Evolutionary conservation across 2,888 invertebrate genomes (phyloP).

Genomic region (Cantharis flavilabris): DNA sequence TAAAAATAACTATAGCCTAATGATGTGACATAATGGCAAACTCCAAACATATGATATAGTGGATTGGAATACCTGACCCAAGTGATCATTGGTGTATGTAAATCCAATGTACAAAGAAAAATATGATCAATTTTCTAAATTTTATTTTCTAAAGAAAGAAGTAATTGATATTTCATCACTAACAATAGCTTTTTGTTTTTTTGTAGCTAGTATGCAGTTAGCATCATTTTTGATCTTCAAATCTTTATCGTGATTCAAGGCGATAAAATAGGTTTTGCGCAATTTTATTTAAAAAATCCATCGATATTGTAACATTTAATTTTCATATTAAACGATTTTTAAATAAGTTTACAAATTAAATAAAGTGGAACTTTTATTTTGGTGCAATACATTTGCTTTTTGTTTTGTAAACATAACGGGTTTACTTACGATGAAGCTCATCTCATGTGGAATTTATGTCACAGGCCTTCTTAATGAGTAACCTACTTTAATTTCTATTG

Average conservation of each 20-base stretch:
- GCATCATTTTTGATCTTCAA: not conserved
- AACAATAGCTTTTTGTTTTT: too few species aligned
- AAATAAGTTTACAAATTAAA: not conserved
- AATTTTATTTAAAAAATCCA: not conserved
- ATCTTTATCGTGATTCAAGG: too few species aligned
- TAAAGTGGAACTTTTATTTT: not conserved
- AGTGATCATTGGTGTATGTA: not conserved
- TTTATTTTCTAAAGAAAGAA: not conserved
- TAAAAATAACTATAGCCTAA: not conserved
- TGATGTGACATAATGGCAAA: not conserved
- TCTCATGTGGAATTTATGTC: not conserved
- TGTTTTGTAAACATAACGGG: not conserved
- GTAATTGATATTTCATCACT: too few species aligned
- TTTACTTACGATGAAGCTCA: not conserved
- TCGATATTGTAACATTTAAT: not conserved
- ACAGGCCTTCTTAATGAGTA: not conserved
- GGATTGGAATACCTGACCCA: not conserved
- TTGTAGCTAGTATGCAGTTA: not conserved
- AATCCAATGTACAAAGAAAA: too few species aligned
- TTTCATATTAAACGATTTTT: not conserved
- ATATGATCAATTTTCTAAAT: not conserved
- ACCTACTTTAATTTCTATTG: not conserved
- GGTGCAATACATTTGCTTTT: not conserved
- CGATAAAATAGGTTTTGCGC: not conserved
- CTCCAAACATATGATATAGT: not conserved